Conservation (phyloP, 92 coral and sea anemone genomes). For the Epizoanthus ramosus region DNA sequence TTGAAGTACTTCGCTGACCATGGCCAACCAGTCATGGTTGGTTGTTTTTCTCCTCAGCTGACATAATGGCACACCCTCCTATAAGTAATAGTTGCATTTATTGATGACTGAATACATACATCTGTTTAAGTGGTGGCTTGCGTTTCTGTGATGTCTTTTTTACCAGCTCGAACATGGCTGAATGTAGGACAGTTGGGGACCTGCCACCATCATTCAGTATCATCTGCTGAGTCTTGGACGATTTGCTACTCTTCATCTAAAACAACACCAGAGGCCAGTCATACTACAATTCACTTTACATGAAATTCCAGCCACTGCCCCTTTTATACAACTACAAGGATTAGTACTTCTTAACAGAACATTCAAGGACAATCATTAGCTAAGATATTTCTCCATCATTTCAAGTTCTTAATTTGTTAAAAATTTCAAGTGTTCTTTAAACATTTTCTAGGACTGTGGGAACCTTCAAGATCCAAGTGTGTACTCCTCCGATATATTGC, state of each 20-base stretch:
- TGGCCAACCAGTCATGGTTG: too few species aligned
- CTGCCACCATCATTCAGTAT: conserved; percentile 85
- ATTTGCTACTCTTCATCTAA: conserved; percentile 74
- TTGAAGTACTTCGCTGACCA: too few species aligned
- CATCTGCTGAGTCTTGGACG: conserved; percentile 81
- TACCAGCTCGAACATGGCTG: conserved; percentile 92
- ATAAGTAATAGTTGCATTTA: background rate
- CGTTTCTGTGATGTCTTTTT: conserved; percentile 94
- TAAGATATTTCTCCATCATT: too few species aligned
- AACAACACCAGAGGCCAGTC: background rate
- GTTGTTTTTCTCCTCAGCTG: too few species aligned
- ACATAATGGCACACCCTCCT: background rate
- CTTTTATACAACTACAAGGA: background rate
- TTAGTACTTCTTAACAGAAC: background rate
- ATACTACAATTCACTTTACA: background rate
- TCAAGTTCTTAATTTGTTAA: too few species aligned
- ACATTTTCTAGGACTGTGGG: too few species aligned
- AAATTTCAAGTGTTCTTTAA: too few species aligned
- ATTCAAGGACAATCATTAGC: too few species aligned
- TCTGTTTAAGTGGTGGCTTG: conserved; percentile 91
- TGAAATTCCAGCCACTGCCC: background rate
- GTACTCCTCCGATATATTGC: too few species aligned
- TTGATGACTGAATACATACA: conserved; percentile 49
- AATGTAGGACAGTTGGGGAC: conserved; percentile 88
- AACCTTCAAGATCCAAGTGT: too few species aligned